A percentile compares a stretch with the other conserved stretches of the same genome.
Conservation (phyloP, 2,888 invertebrate species). For the Tachina lurida region DNA sequence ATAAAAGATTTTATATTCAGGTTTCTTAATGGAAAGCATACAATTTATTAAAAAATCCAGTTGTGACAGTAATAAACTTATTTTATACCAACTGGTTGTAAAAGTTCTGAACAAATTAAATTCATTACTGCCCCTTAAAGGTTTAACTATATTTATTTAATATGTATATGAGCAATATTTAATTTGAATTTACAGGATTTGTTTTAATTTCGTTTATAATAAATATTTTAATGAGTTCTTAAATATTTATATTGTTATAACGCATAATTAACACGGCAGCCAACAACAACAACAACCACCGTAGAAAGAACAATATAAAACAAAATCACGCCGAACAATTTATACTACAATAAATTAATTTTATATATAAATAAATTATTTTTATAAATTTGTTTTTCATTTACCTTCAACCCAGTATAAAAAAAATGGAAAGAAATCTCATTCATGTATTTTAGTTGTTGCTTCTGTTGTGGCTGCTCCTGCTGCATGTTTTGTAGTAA, state of each 20-base stretch:
- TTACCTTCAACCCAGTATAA: constrained; percentile 42
- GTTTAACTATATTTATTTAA: no score
- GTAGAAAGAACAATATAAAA: neutral
- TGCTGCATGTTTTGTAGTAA: constrained; percentile 51
- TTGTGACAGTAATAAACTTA: no score
- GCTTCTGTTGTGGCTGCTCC: constrained; percentile 30
- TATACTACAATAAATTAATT: constrained; percentile 41
- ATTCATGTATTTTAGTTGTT: constrained; percentile 30
- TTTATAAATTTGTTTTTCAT: constrained; percentile 44
- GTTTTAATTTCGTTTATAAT: constrained; percentile 17
- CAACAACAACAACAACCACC: neutral
- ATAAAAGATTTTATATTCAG: no score
- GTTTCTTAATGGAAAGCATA: no score
- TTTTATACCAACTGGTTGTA: no score
- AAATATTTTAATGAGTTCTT: constrained; percentile 61
- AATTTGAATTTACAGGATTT: constrained; percentile 4
- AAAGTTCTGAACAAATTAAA: no score
- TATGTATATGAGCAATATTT: neutral
- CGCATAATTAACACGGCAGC: constrained; percentile 41
- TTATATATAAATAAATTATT: constrained; percentile 39
- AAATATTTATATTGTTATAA: constrained; percentile 54
- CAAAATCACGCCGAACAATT: constrained; percentile 30
- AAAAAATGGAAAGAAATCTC: constrained; percentile 7
- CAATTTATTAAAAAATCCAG: no score
- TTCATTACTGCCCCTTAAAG: no score